A percentile compares a stretch with the other conserved stretches of the same genome.
Evolutionary conservation across 2,113 vertebrate species (phyloP).

Genomic region (Sebastes fasciatus): DNA sequence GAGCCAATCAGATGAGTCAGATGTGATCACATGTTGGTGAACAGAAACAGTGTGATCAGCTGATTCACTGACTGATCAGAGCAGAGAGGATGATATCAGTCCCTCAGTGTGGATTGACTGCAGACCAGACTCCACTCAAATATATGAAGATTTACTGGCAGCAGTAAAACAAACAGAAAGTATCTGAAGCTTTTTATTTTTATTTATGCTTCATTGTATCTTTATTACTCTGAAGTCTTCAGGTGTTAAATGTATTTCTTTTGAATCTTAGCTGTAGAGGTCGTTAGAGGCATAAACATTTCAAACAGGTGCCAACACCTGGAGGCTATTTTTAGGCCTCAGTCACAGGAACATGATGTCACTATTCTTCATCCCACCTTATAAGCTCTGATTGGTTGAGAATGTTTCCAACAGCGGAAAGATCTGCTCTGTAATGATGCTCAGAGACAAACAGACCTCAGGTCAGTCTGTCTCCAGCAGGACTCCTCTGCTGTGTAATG

Average conservation of each 20-base stretch:
- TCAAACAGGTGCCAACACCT: too few relatives aligned
- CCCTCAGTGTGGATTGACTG: too few relatives aligned
- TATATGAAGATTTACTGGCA: neutral
- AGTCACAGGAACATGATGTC: too few relatives aligned
- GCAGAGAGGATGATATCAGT: neutral
- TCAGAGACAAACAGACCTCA: neutral
- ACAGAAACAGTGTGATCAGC: neutral
- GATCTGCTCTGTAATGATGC: neutral
- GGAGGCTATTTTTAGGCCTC: too few relatives aligned
- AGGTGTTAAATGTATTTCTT: neutral
- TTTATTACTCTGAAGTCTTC: neutral
- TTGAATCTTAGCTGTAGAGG: too few relatives aligned
- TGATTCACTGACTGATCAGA: neutral
- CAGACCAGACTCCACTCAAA: neutral
- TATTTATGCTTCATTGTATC: neutral
- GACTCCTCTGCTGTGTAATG: too few relatives aligned
- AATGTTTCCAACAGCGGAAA: neutral
- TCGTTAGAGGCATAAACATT: too few relatives aligned
- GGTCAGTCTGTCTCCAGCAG: neutral
- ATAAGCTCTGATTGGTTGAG: neutral
- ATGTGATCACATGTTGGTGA: conserved; percentile 11
- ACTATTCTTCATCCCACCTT: neutral
- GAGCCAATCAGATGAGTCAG: conserved; percentile 13
- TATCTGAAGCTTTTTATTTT: too few relatives aligned
- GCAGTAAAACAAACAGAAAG: too few relatives aligned